Evolutionary conservation across 1,140 invertebrate genomes (phyloP).

Genomic region (Adelges cooleyi): DNA sequence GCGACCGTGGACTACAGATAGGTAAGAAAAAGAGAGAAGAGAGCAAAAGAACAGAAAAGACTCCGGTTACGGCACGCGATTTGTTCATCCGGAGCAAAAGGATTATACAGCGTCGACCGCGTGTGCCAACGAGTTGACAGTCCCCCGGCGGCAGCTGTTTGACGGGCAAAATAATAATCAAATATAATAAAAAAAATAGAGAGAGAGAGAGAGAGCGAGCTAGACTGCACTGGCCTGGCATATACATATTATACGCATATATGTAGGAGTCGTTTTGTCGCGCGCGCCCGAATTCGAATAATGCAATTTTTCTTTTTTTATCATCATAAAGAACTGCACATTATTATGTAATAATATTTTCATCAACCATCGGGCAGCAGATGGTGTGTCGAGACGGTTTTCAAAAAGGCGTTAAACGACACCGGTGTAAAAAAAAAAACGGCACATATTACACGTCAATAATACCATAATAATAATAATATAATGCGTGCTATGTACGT

Average conservation of each 20-base stretch:
- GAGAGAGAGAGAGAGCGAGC: neutral
- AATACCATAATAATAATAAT: neutral
- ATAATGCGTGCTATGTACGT: neutral
- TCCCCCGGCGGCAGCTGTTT: conserved; percentile 19
- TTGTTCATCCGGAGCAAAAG: conserved; percentile 25
- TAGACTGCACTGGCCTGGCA: too few species aligned
- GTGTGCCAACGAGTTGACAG: conserved; percentile 16
- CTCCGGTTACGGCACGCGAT: neutral
- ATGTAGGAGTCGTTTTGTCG: conserved; percentile 20
- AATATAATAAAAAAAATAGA: neutral
- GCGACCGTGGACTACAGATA: too few species aligned
- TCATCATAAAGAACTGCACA: neutral
- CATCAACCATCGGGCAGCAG: conserved; percentile 14
- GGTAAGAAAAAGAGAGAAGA: neutral
- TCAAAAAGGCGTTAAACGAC: conserved; percentile 23
- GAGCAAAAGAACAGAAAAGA: neutral
- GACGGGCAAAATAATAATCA: neutral
- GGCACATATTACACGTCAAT: neutral
- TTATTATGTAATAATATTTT: conserved; percentile 29
- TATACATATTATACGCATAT: too few species aligned
- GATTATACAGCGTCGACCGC: neutral
- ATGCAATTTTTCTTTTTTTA: conserved; percentile 1
- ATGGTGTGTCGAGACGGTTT: conserved; percentile 6
- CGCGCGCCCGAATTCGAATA: conserved; percentile 21
- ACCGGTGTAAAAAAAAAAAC: too few species aligned